A percentile compares a stretch with the other conserved stretches of the same genome.
Conservation (phyloP, 2,113 vertebrate genomes). For the Picathartes gymnocephalus region DNA sequence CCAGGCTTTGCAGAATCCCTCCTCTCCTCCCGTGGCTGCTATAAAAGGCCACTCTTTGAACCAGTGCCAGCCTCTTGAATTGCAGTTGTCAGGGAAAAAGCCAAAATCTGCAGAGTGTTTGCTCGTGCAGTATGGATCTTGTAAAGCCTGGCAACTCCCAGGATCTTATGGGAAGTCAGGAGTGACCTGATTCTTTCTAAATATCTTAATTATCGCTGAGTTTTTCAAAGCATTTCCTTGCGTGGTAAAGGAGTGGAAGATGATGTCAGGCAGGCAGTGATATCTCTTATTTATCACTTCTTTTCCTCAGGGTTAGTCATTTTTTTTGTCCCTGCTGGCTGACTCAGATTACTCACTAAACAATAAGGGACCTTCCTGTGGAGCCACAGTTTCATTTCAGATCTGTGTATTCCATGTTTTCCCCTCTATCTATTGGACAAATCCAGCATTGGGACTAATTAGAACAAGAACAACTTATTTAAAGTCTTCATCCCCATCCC, state of each 20-base stretch:
- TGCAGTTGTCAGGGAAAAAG: slow-evolving; percentile 40
- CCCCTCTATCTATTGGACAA: background rate
- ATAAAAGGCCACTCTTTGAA: slow-evolving; percentile 7
- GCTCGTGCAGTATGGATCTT: background rate
- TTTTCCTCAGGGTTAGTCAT: background rate
- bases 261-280: background rate
- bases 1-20: background rate
- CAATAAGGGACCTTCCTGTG: background rate
- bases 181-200: background rate
- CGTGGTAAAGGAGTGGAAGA: background rate
- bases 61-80: background rate
- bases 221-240: background rate
- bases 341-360: background rate
- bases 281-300: background rate
- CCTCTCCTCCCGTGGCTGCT: background rate
- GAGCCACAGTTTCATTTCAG: background rate
- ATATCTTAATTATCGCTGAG: background rate
- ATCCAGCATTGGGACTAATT: background rate
- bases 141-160: background rate
- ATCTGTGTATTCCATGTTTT: background rate
- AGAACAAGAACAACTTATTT: background rate
- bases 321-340: background rate
- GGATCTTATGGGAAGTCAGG: background rate
- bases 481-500: background rate
- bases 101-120: background rate